Evolutionary conservation across 64 coral and sea anemone species (phyloP), one percentile per base, ranked within the genome.

Genomic region (Anthopleura sola): DNA sequence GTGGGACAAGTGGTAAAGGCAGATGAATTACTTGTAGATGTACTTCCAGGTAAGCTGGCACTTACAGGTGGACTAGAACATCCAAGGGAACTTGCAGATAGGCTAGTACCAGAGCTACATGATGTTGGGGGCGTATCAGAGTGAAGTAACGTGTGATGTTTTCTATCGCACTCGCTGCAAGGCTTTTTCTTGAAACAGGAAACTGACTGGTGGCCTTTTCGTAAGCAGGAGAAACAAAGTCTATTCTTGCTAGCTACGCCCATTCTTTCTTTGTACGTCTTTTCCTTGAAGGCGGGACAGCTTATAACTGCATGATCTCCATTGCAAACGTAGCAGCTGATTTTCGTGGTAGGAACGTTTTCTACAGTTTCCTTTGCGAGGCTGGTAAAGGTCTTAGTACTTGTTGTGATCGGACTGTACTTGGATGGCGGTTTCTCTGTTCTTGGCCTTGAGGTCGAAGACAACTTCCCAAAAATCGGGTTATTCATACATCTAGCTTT

Each of bases 401-500:
- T 24, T 83, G 81, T 53, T 55, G 23, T 75, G 26, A 23, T 14
- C 16, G n/a, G n/a, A n/a, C 34, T 75, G 34, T 36, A 75, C 69
- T 75, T 83, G 46, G 11, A 48, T 83, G 50, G 2, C 9, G 36
- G 26, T 83, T 53, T 55, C n/a, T 32, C 60, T 84, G 53, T 57
- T 57, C 14, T 50, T 86, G 15, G 68, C 66, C 40, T 60, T 79
- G 0, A 4, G 55, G 1, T 44, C 37, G 26, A 88, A 12, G 89
- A 54, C 23, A 90, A 34, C 69, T 85, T 85, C 7, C 74, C 86
- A 39, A 87, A 87, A 14, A 87, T 78, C 0, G 82, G 89, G 51
- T 85, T 75, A 26, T 24, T 85, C 17, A 75, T 47, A 23, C 82
- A 20, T 62, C 74, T 76, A 32, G 69, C 83, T 16, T 78, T 40